Base-by-base conservation (phyloP, 2,797 vertebrate species). In the Anguilla megastoma region DNA sequence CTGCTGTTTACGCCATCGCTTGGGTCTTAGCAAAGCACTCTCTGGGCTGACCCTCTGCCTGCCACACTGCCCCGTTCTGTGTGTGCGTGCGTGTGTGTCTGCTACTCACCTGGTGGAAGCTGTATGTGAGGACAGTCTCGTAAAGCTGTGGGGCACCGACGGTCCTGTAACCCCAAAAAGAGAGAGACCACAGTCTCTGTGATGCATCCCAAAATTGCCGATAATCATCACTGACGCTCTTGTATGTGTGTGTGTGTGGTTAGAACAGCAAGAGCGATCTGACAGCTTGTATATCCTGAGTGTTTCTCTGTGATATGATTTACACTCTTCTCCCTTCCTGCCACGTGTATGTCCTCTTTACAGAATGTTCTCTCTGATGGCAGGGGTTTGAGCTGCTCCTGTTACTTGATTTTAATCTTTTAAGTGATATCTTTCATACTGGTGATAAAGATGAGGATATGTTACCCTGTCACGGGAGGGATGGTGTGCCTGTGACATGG, bases 131-230 rank as follows among this genome's bases (percentile, higher is more conserved):
- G 91, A 98, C 91, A 88, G 99, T 97, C 94, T 99, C 98, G 84
- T 99, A 99, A 10, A 99, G 94, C 89, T 99, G 99, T 88, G 98
- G 88, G 98, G 98, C 89, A 99, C 94, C 98, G 87, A 98, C 87
- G 4, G 99, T 98, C 85, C 99, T 99, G 92, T 86, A 94, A 91
- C 48, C 74, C 9, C 12, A 66, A 14, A 30, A 84, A 0, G 85
- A n/a, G 52, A 5, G 88, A 86, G 16, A 85, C 4, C 90, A 2
- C 3, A 3, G 63, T 63, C 24, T n/a, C 21, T 66, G 24, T 6
- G 21, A 66, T n/a, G 21, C 24, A 30, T 74, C 27, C 33, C 69
- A 74, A 74, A 74, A 74, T 74, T 8, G 2, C 69, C 3, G 27
- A 2, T 16, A 36, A 33, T 36, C 69, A 74, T 16, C 69, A 74